phyloP scores from a whole-genome alignment of 2,113 vertebrate genomes.

The Corynorhinus townsendii region DNA sequence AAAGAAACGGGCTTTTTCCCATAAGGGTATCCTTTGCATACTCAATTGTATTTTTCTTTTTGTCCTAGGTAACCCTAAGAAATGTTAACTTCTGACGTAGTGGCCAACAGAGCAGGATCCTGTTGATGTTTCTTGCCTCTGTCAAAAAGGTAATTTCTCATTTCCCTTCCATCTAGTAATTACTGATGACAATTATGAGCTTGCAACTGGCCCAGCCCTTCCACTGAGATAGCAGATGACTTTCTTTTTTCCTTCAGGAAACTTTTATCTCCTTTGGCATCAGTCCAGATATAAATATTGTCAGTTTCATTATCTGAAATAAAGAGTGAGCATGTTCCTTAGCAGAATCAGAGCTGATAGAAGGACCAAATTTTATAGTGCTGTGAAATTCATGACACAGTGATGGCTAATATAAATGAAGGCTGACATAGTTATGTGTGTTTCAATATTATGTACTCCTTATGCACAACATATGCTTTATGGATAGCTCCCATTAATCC shows the following conservation, averaged over 20 bases:
- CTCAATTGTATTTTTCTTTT: background rate
- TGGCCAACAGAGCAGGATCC: background rate
- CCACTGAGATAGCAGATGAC: background rate
- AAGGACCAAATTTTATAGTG: background rate
- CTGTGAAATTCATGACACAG: background rate
- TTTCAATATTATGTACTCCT: background rate
- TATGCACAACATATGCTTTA: background rate
- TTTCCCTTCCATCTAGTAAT: constrained; percentile 25
- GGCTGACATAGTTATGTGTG: background rate
- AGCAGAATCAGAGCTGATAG: background rate
- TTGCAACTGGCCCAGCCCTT: background rate
- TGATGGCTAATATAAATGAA: background rate
- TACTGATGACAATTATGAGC: constrained; percentile 6
- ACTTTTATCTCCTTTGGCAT: constrained; percentile 31
- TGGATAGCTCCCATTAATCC: background rate
- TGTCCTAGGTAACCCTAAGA: background rate
- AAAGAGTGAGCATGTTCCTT: constrained; percentile 8
- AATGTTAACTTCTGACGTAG: background rate
- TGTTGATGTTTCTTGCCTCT: background rate
- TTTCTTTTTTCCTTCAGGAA: background rate
- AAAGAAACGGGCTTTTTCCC: background rate
- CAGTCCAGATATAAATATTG: constrained; percentile 6
- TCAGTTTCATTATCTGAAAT: constrained; percentile 51
- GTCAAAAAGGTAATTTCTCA: background rate
- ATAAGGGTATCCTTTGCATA: background rate